Base-by-base conservation (phyloP, 2,888 invertebrate genomes). In the Tenthredo distinguenda region DNA sequence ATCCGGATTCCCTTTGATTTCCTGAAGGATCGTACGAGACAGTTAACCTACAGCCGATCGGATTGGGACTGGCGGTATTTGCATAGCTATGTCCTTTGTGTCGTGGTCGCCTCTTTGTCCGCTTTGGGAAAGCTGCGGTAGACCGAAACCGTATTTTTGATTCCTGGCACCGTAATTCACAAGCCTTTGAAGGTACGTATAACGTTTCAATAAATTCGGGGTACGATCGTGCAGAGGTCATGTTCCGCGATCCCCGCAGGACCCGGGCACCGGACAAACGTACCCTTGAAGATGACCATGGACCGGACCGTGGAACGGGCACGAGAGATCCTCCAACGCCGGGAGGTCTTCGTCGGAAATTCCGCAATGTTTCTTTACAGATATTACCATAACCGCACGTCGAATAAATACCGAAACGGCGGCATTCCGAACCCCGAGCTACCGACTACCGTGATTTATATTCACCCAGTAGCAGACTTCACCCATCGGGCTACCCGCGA, bases 381-480 rank as follows among this genome's bases (percentile, higher is more conserved):
- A 86, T 85, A 87, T 87, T 88, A 88, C 87, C 88, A 87, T 88
- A 88, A 87, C 87, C 87, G 83, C 79, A 43, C 31, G 85, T 65
- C 86, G 76, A 55, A 87, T 86, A 87, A 87, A 87, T 87, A 87
- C 86, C 86, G 85, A 85, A 84, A 81, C 86, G 84, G 71, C 85
- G 85, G 86, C 86, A 86, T 87, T 88, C 86, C 85, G 85, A 68
- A 85, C 81, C 84, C 40, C 58, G 47, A 82, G 85, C 82, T 84
- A 55, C 55, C 50, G 77, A 40, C 31, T 26, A 34, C 58, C 12
- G 62, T 87, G 87, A 88, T 86, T 88, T 88, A 87, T 87, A 86
- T 85, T 84, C 82, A 50, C 15, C 55, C 77, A 21, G 84, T 68
- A 34, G 68, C 68, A 43, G 84, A 79, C 26, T 26, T 71, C 21